These are phyloP conservation scores for Leucosticte australis DNA, from an alignment of 2,113 vertebrate species.

Conservation along the genomic window DNA sequence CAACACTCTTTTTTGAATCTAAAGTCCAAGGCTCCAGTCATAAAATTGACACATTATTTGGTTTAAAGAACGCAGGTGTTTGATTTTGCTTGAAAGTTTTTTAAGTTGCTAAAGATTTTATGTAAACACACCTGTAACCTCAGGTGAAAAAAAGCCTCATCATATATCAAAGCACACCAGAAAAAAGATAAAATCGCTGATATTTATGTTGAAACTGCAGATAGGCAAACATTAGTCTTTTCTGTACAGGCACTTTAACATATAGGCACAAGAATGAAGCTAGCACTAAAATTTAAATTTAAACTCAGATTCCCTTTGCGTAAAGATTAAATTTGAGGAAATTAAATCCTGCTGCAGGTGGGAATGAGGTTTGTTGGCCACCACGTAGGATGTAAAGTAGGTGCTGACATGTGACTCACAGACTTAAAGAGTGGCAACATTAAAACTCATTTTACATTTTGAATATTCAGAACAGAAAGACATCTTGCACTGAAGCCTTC, in stretches of 20 bases:
- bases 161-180: background rate
- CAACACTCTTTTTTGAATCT: rapidly evolving
- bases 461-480: background rate
- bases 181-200: background rate
- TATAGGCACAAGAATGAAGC: background rate
- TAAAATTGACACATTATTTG: background rate
- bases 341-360: background rate
- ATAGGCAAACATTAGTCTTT: background rate
- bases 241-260: background rate
- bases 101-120: background rate
- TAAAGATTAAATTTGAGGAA: background rate
- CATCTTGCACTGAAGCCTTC: background rate
- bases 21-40: background rate
- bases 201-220: background rate
- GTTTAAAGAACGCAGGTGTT: background rate
- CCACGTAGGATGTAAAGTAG: rapidly evolving
- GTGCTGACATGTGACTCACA: background rate
- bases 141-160: background rate
- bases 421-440: background rate
- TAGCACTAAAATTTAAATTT: background rate
- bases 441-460: background rate
- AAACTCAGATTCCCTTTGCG: background rate
- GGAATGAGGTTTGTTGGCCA: background rate
- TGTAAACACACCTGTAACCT: conserved; percentile 24
- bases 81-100: background rate